A percentile compares a stretch with the other conserved stretches of the same genome.
Conservation (phyloP, 2,888 invertebrate species). For the Drosophila paramelanica region DNA sequence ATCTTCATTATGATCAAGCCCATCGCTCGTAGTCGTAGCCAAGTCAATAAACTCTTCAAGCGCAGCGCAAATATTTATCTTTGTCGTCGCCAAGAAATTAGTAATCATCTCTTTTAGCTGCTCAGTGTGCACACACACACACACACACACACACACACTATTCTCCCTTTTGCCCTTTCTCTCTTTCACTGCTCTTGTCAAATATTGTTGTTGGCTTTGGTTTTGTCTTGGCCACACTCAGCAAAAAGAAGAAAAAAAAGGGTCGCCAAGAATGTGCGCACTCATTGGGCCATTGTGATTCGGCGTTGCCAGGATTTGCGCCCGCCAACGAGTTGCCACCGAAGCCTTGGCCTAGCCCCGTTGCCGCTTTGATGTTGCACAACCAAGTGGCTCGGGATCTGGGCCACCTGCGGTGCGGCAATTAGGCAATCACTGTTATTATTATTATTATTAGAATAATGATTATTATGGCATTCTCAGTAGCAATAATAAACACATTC, state of each 20-base stretch:
- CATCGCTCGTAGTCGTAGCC: slow-evolving; percentile 43
- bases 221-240: slow-evolving; percentile 22
- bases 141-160: too few relatives aligned
- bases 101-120: slow-evolving; percentile 58
- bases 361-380: slow-evolving; percentile 76
- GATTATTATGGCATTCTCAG: slow-evolving; percentile 52
- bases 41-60: slow-evolving; percentile 71
- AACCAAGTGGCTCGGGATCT: slow-evolving; percentile 61
- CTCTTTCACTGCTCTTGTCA: slow-evolving; percentile 19
- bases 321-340: not conserved
- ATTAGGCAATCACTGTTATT: slow-evolving; percentile 57
- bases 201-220: slow-evolving; percentile 51
- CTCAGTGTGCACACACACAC: not conserved
- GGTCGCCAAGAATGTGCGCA: slow-evolving; percentile 66
- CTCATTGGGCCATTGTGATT: slow-evolving; percentile 55
- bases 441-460: slow-evolving; percentile 26
- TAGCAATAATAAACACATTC: slow-evolving; percentile 58
- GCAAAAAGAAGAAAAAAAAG: slow-evolving; percentile 19
- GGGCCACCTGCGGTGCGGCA: slow-evolving; percentile 75
- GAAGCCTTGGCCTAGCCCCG: slow-evolving; percentile 4
- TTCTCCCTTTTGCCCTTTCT: not conserved
- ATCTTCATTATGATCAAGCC: slow-evolving; percentile 15
- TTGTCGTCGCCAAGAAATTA: slow-evolving; percentile 76
- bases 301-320: slow-evolving; percentile 53
- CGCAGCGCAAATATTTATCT: slow-evolving; percentile 78